Evolutionary conservation across 1,140 invertebrate species (phyloP).

Genomic region (Philotrypesis tridentata): DNA sequence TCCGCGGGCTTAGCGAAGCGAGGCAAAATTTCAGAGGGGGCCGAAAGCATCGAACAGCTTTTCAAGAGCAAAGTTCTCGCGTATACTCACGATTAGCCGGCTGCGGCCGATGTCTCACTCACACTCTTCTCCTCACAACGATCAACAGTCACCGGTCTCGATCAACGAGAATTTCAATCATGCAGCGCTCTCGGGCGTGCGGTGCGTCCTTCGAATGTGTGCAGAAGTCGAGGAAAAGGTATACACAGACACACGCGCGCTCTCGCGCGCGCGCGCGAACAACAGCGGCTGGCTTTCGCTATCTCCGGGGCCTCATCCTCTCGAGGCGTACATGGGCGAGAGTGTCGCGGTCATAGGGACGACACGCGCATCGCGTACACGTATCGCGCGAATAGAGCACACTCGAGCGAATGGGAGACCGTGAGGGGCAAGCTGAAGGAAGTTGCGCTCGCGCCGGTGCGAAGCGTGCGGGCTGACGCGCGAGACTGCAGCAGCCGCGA

Average conservation of each 20-base stretch:
- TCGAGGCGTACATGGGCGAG: background rate
- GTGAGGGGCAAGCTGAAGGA: too few relatives aligned
- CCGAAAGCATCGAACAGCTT: too few relatives aligned
- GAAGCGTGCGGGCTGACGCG: background rate
- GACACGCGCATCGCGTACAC: background rate
- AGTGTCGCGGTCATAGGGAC: background rate
- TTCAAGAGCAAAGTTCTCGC: too few relatives aligned
- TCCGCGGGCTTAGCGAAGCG: too few relatives aligned
- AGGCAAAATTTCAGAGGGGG: too few relatives aligned
- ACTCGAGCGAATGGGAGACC: background rate
- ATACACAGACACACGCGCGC: background rate
- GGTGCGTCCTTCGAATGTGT: too few relatives aligned
- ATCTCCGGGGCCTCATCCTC: background rate
- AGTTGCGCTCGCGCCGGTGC: background rate
- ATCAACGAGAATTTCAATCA: background rate
- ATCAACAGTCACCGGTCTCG: background rate
- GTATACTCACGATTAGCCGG: conserved; percentile 15
- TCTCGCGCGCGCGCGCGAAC: too few relatives aligned
- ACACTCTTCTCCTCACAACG: background rate
- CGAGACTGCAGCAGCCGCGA: conserved; percentile 5
- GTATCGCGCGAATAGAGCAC: background rate
- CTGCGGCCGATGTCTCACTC: background rate
- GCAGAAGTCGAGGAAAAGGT: too few relatives aligned
- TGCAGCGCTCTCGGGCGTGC: background rate
- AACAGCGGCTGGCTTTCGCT: too few relatives aligned